These are phyloP conservation scores for Lepisosteus osseus DNA, from an alignment of 2,113 vertebrate genomes.

Conservation along the genomic window DNA sequence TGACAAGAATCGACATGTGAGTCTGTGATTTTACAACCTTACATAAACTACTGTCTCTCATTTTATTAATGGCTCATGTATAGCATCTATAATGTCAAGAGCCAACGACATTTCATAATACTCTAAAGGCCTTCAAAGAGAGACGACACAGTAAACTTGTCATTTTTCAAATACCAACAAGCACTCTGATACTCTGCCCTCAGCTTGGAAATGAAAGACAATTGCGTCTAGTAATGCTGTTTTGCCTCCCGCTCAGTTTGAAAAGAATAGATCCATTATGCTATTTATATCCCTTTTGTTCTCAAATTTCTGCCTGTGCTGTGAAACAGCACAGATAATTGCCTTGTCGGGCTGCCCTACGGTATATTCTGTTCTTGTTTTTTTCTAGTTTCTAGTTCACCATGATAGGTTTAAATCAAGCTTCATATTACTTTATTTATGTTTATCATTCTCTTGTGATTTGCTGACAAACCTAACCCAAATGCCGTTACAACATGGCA, in stretches of 20 bases:
- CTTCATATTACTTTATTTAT: background rate
- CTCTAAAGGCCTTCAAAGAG: background rate
- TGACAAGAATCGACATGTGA: too few species aligned
- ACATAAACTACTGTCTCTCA: too few species aligned
- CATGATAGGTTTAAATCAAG: background rate
- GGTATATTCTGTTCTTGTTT: background rate
- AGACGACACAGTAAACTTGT: background rate
- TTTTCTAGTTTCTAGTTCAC: background rate
- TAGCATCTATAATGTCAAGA: background rate
- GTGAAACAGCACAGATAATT: slow-evolving; percentile 2
- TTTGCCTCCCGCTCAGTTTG: background rate
- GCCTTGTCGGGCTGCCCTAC: background rate
- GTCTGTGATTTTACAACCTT: too few species aligned
- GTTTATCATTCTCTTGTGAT: too few species aligned
- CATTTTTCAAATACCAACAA: background rate
- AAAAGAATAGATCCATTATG: background rate
- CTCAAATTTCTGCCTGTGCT: background rate
- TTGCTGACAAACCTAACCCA: too few species aligned
- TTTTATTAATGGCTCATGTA: background rate
- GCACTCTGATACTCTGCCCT: background rate
- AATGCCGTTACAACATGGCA: too few species aligned
- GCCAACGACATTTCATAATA: too few species aligned
- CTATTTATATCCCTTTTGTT: background rate
- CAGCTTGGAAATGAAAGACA: background rate
- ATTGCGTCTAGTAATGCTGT: background rate